A percentile compares a stretch with the other conserved stretches of the same genome.
Conservation (phyloP, 2,113 vertebrate genomes). For the Albula glossodonta region DNA sequence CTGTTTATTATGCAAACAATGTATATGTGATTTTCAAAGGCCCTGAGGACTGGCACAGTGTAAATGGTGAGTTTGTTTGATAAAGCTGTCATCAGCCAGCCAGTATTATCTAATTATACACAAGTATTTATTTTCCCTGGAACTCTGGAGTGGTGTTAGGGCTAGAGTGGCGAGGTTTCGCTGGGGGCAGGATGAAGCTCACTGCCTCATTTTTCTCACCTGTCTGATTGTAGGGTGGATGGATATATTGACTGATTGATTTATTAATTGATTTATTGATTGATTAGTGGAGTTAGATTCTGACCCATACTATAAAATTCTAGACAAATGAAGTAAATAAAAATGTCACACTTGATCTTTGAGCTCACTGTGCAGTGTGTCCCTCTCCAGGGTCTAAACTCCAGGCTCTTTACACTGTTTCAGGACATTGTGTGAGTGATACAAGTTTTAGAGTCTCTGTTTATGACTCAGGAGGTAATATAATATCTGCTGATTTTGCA, state of each 20-base stretch:
- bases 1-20: slow-evolving; percentile 25
- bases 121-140: neutral
- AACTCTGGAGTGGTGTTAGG: neutral
- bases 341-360: neutral
- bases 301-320: too few relatives aligned
- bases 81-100: slow-evolving; percentile 19
- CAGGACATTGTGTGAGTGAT: neutral
- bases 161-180: too few relatives aligned
- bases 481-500: slow-evolving; percentile 2
- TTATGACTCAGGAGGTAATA: neutral
- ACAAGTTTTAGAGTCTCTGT: neutral
- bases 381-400: neutral
- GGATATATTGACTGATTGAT: too few relatives aligned
- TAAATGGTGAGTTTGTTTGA: neutral
- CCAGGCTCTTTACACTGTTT: neutral
- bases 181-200: too few relatives aligned
- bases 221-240: too few relatives aligned
- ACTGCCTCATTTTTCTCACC: too few relatives aligned
- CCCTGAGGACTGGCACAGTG: slow-evolving; percentile 15
- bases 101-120: slow-evolving; percentile 28
- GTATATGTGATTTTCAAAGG: slow-evolving; percentile 19
- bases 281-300: too few relatives aligned
- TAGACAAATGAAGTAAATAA: too few relatives aligned
- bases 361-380: neutral
- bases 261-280: too few relatives aligned